phyloP scores from a whole-genome alignment of 1,140 invertebrate species.

The Microplitis mediator region DNA sequence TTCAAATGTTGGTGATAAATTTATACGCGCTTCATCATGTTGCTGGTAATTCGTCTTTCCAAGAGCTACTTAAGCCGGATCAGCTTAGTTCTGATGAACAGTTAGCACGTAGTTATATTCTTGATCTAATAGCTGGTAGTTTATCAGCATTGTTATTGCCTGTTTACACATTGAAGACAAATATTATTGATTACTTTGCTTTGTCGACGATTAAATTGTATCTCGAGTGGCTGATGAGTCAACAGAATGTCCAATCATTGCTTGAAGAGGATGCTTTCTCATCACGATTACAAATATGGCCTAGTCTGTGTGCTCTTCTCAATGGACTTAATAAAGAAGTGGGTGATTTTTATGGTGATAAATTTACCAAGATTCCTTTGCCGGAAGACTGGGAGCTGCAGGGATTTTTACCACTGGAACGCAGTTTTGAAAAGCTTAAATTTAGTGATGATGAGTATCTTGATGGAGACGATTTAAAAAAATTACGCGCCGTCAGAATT shows the following conservation, averaged over 20 bases:
- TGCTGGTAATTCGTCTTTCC: constrained; percentile 49
- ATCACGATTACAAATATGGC: constrained; percentile 76
- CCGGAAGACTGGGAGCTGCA: constrained; percentile 81
- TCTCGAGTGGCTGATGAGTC: constrained; percentile 70
- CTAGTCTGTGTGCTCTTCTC: constrained; percentile 75
- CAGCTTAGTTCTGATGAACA: constrained; percentile 65
- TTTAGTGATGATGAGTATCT: constrained; percentile 60
- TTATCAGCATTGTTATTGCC: constrained; percentile 76
- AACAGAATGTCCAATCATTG: constrained; percentile 63
- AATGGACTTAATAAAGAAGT: constrained; percentile 69
- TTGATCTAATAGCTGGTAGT: constrained; percentile 71
- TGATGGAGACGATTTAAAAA: constrained; percentile 44
- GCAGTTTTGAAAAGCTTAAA: constrained; percentile 60
- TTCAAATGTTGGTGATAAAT: constrained; percentile 77
- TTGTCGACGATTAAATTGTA: constrained; percentile 77
- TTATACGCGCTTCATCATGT: constrained; percentile 74
- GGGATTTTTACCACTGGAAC: constrained; percentile 77
- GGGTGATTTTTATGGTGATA: constrained; percentile 57
- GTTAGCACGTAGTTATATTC: constrained; percentile 65
- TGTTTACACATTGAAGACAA: constrained; percentile 70
- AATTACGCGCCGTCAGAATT: constrained; percentile 58
- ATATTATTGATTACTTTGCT: constrained; percentile 71
- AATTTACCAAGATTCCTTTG: constrained; percentile 69
- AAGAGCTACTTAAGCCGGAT: constrained; percentile 47
- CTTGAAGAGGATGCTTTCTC: constrained; percentile 68